These are phyloP conservation scores for Acromyrmex echinatior DNA, from an alignment of 1,140 invertebrate species.

Conservation along the genomic window DNA sequence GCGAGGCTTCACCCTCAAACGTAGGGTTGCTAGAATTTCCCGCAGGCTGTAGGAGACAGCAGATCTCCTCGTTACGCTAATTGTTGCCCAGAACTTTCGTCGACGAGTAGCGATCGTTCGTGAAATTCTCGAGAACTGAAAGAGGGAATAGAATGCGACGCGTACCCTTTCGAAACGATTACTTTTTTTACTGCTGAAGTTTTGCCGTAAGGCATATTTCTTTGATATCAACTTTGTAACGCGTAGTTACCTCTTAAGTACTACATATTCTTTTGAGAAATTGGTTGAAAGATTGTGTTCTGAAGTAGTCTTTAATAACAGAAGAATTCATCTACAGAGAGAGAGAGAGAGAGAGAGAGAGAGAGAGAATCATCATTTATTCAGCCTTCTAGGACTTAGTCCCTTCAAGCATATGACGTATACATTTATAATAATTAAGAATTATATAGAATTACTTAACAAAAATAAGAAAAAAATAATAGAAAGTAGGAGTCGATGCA, in stretches of 20 bases:
- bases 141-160: neutral
- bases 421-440: too few species aligned
- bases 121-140: neutral
- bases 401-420: too few species aligned
- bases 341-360: too few species aligned
- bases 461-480: too few species aligned
- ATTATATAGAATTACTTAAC: too few species aligned
- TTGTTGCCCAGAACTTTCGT: conserved; percentile 74
- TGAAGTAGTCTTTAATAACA: too few species aligned
- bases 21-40: conserved; percentile 71
- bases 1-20: conserved; percentile 72
- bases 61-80: conserved; percentile 79
- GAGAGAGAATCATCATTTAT: too few species aligned
- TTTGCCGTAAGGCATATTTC: neutral
- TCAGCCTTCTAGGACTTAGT: too few species aligned
- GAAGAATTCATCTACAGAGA: too few species aligned
- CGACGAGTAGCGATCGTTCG: neutral
- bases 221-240: neutral
- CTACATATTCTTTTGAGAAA: neutral
- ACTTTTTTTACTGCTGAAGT: neutral
- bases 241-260: neutral
- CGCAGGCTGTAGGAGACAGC: conserved; percentile 52
- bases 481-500: too few species aligned
- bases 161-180: neutral
- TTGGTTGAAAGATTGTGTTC: neutral